Conservation (phyloP, 2,888 invertebrate genomes). For the Pinctada fucata region DNA sequence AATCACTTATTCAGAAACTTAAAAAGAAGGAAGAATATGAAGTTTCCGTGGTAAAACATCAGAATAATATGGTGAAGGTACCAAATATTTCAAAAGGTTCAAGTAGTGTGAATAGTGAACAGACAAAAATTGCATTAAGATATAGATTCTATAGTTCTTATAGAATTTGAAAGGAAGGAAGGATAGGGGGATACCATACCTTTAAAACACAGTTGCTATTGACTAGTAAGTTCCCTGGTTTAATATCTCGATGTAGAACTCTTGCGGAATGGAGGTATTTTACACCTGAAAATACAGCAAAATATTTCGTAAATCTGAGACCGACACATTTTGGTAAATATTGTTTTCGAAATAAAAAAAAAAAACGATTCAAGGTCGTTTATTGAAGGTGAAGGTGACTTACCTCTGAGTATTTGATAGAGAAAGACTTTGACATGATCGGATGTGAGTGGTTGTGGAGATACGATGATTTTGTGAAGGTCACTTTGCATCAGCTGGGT, state of each 20-base stretch:
- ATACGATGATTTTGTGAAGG: conserved; percentile 99
- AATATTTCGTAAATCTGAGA: no score
- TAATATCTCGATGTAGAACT: conserved; percentile 98
- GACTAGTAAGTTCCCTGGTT: conserved; percentile 98
- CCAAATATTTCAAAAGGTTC: not conserved
- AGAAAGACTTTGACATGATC: conserved; percentile 99
- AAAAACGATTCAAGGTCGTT: not conserved
- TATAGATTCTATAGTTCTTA: no score
- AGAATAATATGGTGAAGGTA: no score
- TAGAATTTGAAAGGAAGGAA: no score
- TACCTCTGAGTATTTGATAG: conserved; percentile 99
- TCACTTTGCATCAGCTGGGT: conserved; percentile 99
- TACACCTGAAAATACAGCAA: conserved; percentile 83
- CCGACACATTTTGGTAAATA: no score
- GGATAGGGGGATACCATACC: conserved; percentile 77
- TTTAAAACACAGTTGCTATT: conserved; percentile 99
- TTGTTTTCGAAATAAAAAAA: not conserved
- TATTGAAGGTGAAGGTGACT: conserved; percentile 59
- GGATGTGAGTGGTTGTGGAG: conserved; percentile 97
- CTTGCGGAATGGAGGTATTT: conserved; percentile 99
- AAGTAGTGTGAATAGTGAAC: no score
- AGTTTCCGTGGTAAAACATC: no score
- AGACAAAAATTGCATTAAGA: no score
- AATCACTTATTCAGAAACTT: not conserved
- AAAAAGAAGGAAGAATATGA: not conserved